These are phyloP conservation scores for Drosophila seguyi DNA, from an alignment of 1,140 invertebrate species.

Conservation along the genomic window DNA sequence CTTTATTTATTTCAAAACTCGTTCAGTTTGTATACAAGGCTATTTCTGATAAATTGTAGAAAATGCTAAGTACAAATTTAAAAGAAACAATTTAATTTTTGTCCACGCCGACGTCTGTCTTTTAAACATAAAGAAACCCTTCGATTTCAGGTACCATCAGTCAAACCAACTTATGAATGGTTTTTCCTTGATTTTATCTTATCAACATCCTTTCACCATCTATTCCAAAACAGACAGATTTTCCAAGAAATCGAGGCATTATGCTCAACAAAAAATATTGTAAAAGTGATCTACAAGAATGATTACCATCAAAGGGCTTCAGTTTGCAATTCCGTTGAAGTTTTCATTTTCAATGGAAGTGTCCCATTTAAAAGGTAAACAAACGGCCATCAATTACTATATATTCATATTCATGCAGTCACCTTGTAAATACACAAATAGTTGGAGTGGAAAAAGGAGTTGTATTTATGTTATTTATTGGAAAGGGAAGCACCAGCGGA, in stretches of 20 bases:
- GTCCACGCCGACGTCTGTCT: too few relatives aligned
- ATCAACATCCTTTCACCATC: slow-evolving; percentile 10
- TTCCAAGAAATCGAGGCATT: slow-evolving; percentile 22
- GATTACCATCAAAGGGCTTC: slow-evolving; percentile 61
- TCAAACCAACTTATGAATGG: slow-evolving; percentile 3
- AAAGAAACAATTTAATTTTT: not conserved
- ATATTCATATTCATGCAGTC: slow-evolving; percentile 45
- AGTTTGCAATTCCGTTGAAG: slow-evolving; percentile 27
- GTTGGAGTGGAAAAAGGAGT: slow-evolving; percentile 46
- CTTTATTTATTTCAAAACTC: not conserved
- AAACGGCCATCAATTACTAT: slow-evolving; percentile 34
- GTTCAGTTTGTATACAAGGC: not conserved
- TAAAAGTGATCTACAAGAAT: slow-evolving; percentile 46
- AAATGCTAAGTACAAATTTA: not conserved
- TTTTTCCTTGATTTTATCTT: slow-evolving; percentile 21
- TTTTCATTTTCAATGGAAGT: slow-evolving; percentile 33
- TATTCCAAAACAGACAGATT: slow-evolving; percentile 5
- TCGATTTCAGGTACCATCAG: not conserved
- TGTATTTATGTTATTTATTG: slow-evolving; percentile 55
- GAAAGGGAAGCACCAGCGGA: slow-evolving; percentile 27
- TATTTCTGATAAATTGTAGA: not conserved
- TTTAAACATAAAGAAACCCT: not conserved
- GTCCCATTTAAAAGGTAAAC: slow-evolving; percentile 34
- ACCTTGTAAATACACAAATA: slow-evolving; percentile 56
- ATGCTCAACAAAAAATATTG: not conserved